Evolutionary conservation across 2,888 invertebrate genomes (phyloP), one percentile per base, ranked within the genome.

Genomic region (Meiosimyza platycephala): DNA sequence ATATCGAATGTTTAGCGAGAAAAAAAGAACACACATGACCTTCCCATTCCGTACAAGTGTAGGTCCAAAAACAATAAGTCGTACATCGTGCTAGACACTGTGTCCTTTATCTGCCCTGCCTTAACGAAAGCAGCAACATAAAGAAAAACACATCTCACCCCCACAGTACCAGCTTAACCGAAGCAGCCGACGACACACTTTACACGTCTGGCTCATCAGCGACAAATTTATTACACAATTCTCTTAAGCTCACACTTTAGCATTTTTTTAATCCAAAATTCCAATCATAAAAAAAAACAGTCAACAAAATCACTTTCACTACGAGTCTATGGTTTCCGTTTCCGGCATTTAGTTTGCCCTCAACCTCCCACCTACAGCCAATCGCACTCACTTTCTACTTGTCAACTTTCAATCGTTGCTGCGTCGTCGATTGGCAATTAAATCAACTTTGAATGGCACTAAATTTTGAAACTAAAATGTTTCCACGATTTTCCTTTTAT

Each of bases 171-270:
- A 40, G 40, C 40, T 40, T 7, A 40, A 40, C 9, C 40, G 40
- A 40, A 40, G 9, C 40, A 40, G 40, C 40, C 40, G 40, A 6
- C 40, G 40, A 6, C 40, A 40, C 40, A 40, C 40, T 40, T 40
- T 40, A 40, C 9, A 40, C 40, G 40, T 40, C 40, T 6, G 40
- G 40, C 40, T 40, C 9, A 40, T 9, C 40, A 40, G 40, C 40
- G 40, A 40, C 9, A 40, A 51, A 51, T 64, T 64, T 64, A 64
- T 64, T 64, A 64, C 64, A 64, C 64, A 64, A 64, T 51, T 47
- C 12, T 22, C 9, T 9, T 15, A 28, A 16, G 18, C 57, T 57
- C 12, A 28, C 28, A 57, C 28, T 57, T 22, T 11, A 57, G 28
- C 22, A 22, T 60, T 60, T 16, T 55, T 55, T 22, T 33, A 15